A percentile compares a stretch with the other conserved stretches of the same genome.
Conservation (phyloP, 2,113 vertebrate species). For the Austrofundulus limnaeus region DNA sequence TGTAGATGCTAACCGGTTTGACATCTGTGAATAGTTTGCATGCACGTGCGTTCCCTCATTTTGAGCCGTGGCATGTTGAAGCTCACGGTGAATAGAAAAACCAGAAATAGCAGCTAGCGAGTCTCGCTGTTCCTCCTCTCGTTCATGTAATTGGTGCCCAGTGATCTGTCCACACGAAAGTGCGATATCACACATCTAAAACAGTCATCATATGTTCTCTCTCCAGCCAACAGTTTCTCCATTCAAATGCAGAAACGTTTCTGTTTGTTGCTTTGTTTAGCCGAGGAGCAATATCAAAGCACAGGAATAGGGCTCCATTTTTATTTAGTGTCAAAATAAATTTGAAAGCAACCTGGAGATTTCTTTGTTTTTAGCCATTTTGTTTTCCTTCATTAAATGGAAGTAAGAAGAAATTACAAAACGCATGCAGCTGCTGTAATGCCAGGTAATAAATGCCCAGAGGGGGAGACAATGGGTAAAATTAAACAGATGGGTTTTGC, state of each 20-base stretch:
- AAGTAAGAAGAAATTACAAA: constrained; percentile 43
- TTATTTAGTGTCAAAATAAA: constrained; percentile 59
- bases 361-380: constrained; percentile 5
- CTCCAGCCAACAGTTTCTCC: constrained; percentile 17
- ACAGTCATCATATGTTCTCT: constrained; percentile 4
- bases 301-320: constrained; percentile 35
- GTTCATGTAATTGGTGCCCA: constrained; percentile 40
- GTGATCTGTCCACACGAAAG: constrained; percentile 44
- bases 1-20: constrained; percentile 37
- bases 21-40: constrained; percentile 20
- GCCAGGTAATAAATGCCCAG: constrained; percentile 48
- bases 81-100: constrained; percentile 32
- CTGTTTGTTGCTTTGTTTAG: constrained; percentile 44
- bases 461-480: constrained; percentile 36
- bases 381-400: constrained; percentile 43
- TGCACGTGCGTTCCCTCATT: neutral
- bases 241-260: constrained; percentile 2
- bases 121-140: constrained; percentile 13
- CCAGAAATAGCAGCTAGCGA: constrained; percentile 43
- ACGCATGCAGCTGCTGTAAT: constrained; percentile 32
- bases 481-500: constrained; percentile 28
- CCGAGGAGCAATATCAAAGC: constrained; percentile 43
- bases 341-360: constrained; percentile 53
- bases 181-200: constrained; percentile 7
- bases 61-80: constrained; percentile 18